Base-by-base conservation (phyloP, 2,888 invertebrate genomes). In the Drosophila pseudotalamancana region DNA sequence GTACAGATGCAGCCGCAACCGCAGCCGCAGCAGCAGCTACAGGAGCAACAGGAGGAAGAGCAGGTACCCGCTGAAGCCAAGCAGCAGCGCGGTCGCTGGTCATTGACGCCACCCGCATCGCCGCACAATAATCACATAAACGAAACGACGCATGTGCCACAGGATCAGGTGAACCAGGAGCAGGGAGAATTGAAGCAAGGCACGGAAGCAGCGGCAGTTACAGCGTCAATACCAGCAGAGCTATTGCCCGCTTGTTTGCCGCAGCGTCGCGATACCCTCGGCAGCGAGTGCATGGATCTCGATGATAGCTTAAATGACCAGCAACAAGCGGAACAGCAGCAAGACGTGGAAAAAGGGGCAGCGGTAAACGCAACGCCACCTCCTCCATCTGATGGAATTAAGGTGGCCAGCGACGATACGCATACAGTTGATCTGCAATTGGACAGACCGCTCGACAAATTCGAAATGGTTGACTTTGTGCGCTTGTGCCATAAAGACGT, bases 401-500 rank as follows among this genome's bases (percentile, higher is more conserved):
- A 91, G 29, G 87, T 94, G n/a, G 95, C 95, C 1, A 92, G 93
- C 21, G 93, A 93, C 19, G 95, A 96, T 79, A 92, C 95, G 18
- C 93, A 94, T 56, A 92, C 94, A 11, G 93, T 94, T 59, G 96
- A 96, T 82, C 90, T 97, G 45, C 94, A 95, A 68, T 92, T 97
- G 32, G 94, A 96, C 84, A 94, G 93, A 65, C 95, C 95, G 12
- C 89, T 97, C 69, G 96, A 96, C 87, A 95, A 94, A 90, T 95
- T 96, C 90, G 94, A 95, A 60, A 92, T 95, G 37, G 93, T 95
- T 79, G 93, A 95, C 64, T 92, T 97, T 64, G 89, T 97, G 27
- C 95, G 95, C 88, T 94, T 95, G 69, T 96, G 96, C 90, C 92
- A 97, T 48, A 92, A 93, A 69, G 93, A 94, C 11, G 95, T 96